phyloP scores from a whole-genome alignment of 92 coral and sea anemone species.

The Blastomussa wellsi region DNA sequence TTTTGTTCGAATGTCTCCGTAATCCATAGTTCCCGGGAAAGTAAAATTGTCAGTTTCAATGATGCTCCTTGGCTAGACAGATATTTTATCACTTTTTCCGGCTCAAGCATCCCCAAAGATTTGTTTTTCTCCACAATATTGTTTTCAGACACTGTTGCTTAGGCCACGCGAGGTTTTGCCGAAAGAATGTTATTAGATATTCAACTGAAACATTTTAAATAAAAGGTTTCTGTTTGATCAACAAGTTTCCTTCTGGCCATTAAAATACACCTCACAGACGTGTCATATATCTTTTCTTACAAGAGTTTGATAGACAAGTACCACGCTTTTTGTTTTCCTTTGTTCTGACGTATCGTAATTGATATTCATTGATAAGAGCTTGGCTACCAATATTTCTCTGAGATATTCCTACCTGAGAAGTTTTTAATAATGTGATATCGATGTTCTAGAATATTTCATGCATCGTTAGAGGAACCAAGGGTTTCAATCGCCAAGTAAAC shows the following conservation, averaged over 20 bases:
- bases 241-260: background rate
- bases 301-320: background rate
- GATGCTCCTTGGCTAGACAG: background rate
- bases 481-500: background rate
- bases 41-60: too few relatives aligned
- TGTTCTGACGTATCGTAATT: background rate
- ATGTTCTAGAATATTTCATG: background rate
- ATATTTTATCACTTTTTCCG: background rate
- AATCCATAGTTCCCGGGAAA: too few relatives aligned
- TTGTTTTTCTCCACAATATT: background rate
- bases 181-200: background rate
- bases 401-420: background rate
- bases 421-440: background rate
- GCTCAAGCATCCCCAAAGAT: background rate
- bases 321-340: background rate
- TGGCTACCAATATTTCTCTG: background rate
- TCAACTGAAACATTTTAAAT: background rate
- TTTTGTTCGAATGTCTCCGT: too few relatives aligned
- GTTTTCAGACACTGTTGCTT: background rate
- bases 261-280: background rate
- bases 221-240: conserved; percentile 12
- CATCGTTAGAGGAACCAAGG: background rate
- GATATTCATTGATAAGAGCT: background rate
- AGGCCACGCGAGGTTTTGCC: background rate
- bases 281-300: background rate